Percentiles rank a stretch among this genome's conserved stretches.
Evolutionary conservation across 2,113 vertebrate genomes (phyloP).

Genomic region (Melanostigma gelatinosum): DNA sequence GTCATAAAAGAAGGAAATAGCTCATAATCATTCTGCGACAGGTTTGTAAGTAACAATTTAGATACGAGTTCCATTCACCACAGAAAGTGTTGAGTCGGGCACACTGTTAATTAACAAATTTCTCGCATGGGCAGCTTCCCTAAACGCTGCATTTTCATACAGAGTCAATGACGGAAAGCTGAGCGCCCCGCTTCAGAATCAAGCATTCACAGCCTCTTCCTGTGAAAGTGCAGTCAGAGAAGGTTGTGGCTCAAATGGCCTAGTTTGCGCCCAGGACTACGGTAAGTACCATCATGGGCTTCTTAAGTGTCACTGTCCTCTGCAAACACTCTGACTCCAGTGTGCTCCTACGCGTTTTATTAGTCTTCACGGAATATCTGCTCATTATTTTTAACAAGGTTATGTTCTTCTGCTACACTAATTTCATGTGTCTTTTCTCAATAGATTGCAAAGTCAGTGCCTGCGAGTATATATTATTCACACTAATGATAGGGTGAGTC

Average conservation of each 20-base stretch:
- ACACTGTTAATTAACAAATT: conserved; percentile 78
- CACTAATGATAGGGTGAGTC: conserved; percentile 45
- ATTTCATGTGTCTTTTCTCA: conserved; percentile 24
- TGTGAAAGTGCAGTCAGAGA: conserved; percentile 56
- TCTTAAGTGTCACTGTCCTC: conserved; percentile 49
- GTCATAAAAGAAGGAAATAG: conserved; percentile 59
- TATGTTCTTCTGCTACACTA: conserved; percentile 21
- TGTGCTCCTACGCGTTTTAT: conserved; percentile 26
- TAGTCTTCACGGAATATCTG: conserved; percentile 25
- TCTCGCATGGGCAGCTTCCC: conserved; percentile 64
- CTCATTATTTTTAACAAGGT: conserved; percentile 53
- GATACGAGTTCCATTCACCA: conserved; percentile 66
- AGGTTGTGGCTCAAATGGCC: conserved; percentile 35
- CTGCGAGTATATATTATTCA: conserved; percentile 44
- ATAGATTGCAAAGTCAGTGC: conserved; percentile 16
- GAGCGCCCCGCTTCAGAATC: conserved; percentile 46
- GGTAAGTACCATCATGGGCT: conserved; percentile 34
- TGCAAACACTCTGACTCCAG: conserved; percentile 17
- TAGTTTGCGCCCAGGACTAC: conserved; percentile 45
- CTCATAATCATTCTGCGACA: conserved; percentile 62
- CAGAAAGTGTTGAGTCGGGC: conserved; percentile 63
- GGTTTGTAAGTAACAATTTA: conserved; percentile 69
- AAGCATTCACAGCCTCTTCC: conserved; percentile 38
- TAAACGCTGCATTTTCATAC: conserved; percentile 70
- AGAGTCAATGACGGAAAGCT: conserved; percentile 50